These are phyloP conservation scores for Pararge aegeria DNA, from an alignment of 1,140 invertebrate genomes.

Conservation along the genomic window DNA sequence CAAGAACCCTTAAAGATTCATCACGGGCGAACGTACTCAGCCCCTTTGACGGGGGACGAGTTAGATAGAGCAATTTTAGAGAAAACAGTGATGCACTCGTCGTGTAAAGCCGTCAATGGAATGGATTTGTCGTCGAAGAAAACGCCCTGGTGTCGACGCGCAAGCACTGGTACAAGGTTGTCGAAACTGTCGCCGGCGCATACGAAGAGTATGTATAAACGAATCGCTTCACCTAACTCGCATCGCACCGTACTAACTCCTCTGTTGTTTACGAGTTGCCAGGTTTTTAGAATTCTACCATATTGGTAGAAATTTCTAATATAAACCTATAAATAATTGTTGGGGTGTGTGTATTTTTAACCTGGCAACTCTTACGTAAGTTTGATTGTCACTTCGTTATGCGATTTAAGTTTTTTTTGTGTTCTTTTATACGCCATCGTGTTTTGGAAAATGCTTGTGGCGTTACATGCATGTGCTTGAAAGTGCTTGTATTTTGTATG, in stretches of 20 bases:
- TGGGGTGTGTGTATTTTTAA: not conserved
- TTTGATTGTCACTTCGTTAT: slow-evolving; percentile 14
- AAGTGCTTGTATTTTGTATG: not conserved
- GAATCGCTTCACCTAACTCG: slow-evolving; percentile 39
- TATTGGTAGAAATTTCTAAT: not conserved
- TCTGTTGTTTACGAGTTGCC: slow-evolving; percentile 3
- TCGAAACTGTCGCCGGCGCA: slow-evolving; percentile 63
- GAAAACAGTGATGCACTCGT: slow-evolving; percentile 46
- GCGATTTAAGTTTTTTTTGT: slow-evolving; percentile 2
- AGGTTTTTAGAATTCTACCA: slow-evolving; percentile 5
- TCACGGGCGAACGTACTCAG: slow-evolving; percentile 84
- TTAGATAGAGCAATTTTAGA: slow-evolving; percentile 82
- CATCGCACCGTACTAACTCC: slow-evolving; percentile 35
- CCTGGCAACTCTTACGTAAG: slow-evolving; percentile 7
- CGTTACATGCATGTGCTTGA: slow-evolving; percentile 17
- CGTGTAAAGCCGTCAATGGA: slow-evolving; percentile 58
- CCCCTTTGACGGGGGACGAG: slow-evolving; percentile 81
- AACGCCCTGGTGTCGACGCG: slow-evolving; percentile 51
- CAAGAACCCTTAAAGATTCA: slow-evolving; percentile 55
- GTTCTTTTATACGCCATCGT: not conserved
- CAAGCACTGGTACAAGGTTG: slow-evolving; percentile 55
- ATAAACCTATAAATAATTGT: not conserved
- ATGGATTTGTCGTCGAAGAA: slow-evolving; percentile 46
- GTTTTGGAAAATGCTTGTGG: not conserved
- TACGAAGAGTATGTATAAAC: slow-evolving; percentile 68